Percentiles rank a stretch among this genome's conserved stretches.
These are phyloP conservation scores for Drosophila busckii DNA, from an alignment of 1,140 invertebrate species.

Conservation along the genomic window DNA sequence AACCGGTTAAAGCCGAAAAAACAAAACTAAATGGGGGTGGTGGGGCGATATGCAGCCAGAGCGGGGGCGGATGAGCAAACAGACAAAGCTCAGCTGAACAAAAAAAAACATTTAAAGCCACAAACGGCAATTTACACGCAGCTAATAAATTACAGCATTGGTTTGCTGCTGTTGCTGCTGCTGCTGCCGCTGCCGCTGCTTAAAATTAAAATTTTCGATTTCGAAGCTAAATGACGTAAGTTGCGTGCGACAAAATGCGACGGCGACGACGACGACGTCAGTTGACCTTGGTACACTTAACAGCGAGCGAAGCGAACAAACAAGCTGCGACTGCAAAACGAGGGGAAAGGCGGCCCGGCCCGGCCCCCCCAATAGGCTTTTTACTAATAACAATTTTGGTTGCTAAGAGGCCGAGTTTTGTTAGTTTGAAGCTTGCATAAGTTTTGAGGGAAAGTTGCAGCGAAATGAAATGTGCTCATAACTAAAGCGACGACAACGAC, in stretches of 20 bases:
- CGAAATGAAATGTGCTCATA: not conserved
- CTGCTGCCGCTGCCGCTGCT: constrained; percentile 16
- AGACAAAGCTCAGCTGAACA: not conserved
- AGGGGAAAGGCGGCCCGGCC: too few relatives aligned
- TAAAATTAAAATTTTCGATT: constrained; percentile 54
- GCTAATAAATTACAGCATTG: constrained; percentile 71
- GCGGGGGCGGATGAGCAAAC: not conserved
- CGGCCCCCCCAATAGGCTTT: constrained; percentile 31
- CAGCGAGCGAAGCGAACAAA: constrained; percentile 25
- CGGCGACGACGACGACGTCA: constrained; percentile 33
- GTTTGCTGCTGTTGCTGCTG: constrained; percentile 25
- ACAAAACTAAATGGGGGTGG: constrained; percentile 1
- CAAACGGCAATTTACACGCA: constrained; percentile 40
- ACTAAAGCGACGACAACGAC: too few relatives aligned
- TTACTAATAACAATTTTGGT: constrained; percentile 2
- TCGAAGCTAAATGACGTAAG: constrained; percentile 58
- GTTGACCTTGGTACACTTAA: constrained; percentile 67
- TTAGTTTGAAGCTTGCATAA: constrained; percentile 15
- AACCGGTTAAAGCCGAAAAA: constrained; percentile 9
- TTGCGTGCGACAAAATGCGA: constrained; percentile 41
- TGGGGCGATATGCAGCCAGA: not conserved
- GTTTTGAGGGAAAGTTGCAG: not conserved
- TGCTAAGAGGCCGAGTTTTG: constrained; percentile 8
- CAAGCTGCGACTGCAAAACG: not conserved
- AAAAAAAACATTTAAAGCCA: constrained; percentile 3